Conservation (phyloP, 2,113 vertebrate genomes). For the Athene noctua region DNA sequence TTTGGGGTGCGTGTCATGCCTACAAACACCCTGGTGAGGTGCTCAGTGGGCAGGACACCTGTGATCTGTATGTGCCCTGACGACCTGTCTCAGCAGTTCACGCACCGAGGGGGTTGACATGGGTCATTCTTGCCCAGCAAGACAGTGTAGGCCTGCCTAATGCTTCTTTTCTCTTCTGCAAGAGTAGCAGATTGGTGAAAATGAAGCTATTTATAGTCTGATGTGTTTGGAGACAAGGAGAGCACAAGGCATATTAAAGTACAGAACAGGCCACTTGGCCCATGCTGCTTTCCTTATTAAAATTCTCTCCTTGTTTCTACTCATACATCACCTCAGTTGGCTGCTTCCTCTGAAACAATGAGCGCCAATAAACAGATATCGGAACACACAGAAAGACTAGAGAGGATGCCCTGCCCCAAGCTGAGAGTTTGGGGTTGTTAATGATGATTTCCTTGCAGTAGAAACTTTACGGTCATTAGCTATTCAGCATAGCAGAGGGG, state of each 20-base stretch:
- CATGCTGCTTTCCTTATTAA: conserved; percentile 18
- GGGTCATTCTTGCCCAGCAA: background rate
- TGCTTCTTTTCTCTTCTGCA: background rate
- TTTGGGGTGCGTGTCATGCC: rapidly evolving
- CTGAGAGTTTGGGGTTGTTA: background rate
- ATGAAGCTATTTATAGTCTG: background rate
- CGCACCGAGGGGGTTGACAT: rapidly evolving
- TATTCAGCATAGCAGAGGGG: background rate
- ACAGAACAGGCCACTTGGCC: background rate
- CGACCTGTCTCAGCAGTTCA: background rate
- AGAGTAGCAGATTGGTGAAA: background rate
- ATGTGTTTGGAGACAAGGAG: background rate
- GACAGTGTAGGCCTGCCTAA: background rate
- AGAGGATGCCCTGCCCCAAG: background rate
- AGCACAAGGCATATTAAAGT: background rate
- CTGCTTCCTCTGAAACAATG: background rate
- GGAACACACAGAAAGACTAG: background rate
- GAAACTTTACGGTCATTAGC: background rate
- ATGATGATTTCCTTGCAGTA: background rate
- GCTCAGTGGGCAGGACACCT: background rate
- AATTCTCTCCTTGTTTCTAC: background rate
- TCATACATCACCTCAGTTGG: background rate
- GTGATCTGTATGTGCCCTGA: background rate
- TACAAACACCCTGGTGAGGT: rapidly evolving
- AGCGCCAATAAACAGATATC: background rate